These are phyloP conservation scores for Lasioglossum zephyrum DNA, from an alignment of 2,888 invertebrate genomes.

Conservation along the genomic window DNA sequence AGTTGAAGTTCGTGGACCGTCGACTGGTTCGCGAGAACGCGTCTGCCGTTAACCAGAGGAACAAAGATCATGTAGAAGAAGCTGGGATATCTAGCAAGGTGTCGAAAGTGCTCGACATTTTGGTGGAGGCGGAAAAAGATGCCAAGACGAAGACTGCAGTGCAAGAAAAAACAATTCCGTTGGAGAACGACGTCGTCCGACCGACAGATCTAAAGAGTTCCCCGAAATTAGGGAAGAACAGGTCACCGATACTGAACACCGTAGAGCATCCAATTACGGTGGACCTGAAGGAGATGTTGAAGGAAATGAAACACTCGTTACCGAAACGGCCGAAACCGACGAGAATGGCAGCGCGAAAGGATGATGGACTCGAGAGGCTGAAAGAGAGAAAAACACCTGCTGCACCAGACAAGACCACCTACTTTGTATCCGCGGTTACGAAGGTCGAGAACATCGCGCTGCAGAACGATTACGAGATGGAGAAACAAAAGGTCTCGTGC, in stretches of 20 bases:
- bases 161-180: slow-evolving; percentile 57
- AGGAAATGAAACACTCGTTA: slow-evolving; percentile 91
- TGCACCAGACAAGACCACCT: slow-evolving; percentile 51
- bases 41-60: slow-evolving; percentile 41
- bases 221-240: slow-evolving; percentile 46
- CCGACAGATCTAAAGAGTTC: slow-evolving; percentile 16
- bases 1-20: slow-evolving; percentile 57
- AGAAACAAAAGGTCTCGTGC: slow-evolving; percentile 86
- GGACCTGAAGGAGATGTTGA: slow-evolving; percentile 89
- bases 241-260: slow-evolving; percentile 61
- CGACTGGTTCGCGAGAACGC: slow-evolving; percentile 16
- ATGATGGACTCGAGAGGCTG: slow-evolving; percentile 15
- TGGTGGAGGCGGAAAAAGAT: slow-evolving; percentile 75
- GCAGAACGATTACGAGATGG: slow-evolving; percentile 68
- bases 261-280: slow-evolving; percentile 73
- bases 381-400: slow-evolving; percentile 21
- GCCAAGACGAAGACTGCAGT: slow-evolving; percentile 57
- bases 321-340: slow-evolving; percentile 86
- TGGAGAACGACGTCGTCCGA: slow-evolving; percentile 43
- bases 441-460: slow-evolving; percentile 54
- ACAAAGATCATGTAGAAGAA: slow-evolving; percentile 56
- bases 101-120: slow-evolving; percentile 76
- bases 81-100: slow-evolving; percentile 73
- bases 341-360: slow-evolving; percentile 45
- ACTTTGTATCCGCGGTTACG: slow-evolving; percentile 59